Conservation (phyloP, 1,140 invertebrate species). For the Magallana ariakensis region DNA sequence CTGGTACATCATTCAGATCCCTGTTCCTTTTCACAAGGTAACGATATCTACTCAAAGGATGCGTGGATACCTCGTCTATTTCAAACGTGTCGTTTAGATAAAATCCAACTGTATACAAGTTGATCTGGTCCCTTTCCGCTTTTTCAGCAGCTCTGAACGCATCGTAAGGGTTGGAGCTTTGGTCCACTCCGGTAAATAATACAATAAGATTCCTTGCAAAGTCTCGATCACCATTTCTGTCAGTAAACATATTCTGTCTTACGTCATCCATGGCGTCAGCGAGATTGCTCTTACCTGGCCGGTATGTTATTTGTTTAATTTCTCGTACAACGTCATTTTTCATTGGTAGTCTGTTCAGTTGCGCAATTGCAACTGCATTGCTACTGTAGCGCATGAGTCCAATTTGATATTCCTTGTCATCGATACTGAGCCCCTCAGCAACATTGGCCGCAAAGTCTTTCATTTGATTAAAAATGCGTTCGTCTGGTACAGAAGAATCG, state of each 20-base stretch:
- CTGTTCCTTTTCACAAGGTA: constrained; percentile 43
- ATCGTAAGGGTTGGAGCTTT: constrained; percentile 58
- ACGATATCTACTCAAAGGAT: constrained; percentile 61
- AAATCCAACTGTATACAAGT: constrained; percentile 70
- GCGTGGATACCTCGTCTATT: constrained; percentile 65
- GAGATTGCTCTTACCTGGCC: constrained; percentile 65
- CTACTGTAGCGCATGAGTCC: constrained; percentile 71
- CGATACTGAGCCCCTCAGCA: constrained; percentile 63
- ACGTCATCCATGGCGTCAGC: constrained; percentile 69
- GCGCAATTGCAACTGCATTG: constrained; percentile 62
- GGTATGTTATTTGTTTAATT: constrained; percentile 56
- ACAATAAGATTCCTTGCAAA: constrained; percentile 72
- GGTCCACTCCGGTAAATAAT: constrained; percentile 69
- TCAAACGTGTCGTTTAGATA: constrained; percentile 65
- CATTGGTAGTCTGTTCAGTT: constrained; percentile 68
- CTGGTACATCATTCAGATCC: constrained; percentile 38
- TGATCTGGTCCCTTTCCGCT: constrained; percentile 61
- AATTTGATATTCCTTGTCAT: constrained; percentile 68
- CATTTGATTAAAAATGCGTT: constrained; percentile 68
- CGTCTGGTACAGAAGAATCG: constrained; percentile 70
- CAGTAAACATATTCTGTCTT: constrained; percentile 67
- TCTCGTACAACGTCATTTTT: constrained; percentile 61
- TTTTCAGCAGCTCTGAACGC: constrained; percentile 60
- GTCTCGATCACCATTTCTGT: constrained; percentile 70
- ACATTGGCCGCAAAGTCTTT: constrained; percentile 64